Conservation (phyloP, 2,888 invertebrate genomes). For the Homarus gammarus region DNA sequence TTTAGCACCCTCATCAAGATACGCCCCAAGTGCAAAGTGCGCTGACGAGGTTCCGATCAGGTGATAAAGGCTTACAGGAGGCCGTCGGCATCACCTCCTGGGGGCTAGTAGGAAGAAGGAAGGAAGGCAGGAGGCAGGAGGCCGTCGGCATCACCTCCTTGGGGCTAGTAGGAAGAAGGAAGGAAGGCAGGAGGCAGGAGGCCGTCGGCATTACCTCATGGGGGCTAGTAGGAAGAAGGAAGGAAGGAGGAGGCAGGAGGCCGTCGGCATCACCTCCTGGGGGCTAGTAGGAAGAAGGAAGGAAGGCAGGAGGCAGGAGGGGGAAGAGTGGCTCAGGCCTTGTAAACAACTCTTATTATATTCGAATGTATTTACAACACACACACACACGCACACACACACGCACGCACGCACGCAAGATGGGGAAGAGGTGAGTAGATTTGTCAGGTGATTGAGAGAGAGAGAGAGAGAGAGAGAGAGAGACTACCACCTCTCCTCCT, state of each 20-base stretch:
- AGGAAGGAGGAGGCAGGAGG: no score
- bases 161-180: not conserved
- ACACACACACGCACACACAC: conserved; percentile 7
- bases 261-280: not conserved
- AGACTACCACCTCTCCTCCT: no score
- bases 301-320: no score
- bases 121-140: no score
- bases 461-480: no score
- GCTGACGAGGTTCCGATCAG: conserved; percentile 38
- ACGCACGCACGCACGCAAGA: no score
- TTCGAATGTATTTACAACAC: conserved; percentile 34
- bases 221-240: not conserved
- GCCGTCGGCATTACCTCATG: not conserved
- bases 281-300: not conserved
- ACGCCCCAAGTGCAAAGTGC: conserved; percentile 43
- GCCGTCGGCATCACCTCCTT: not conserved
- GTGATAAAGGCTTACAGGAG: conserved; percentile 9
- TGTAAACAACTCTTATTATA: conserved; percentile 18
- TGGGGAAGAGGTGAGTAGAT: no score
- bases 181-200: no score
- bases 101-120: not conserved
- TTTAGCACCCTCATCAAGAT: conserved; percentile 59
- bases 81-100: not conserved
- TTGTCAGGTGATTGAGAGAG: no score
- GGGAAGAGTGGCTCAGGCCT: not conserved